These are phyloP conservation scores for Pitta sordida DNA, from an alignment of 2,113 vertebrate genomes.

Conservation along the genomic window DNA sequence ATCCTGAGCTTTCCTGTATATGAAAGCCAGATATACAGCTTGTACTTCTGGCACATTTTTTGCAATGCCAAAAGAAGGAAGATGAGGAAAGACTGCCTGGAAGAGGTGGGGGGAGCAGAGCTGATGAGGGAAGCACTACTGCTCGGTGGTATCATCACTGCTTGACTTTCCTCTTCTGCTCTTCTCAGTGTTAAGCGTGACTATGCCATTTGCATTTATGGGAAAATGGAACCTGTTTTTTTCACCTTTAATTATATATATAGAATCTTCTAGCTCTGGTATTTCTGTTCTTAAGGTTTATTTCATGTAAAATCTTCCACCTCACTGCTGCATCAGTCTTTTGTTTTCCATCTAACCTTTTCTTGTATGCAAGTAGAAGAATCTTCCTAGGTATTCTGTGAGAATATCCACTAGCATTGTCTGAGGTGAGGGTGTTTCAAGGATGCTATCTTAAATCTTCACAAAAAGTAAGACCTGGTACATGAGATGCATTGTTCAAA, in stretches of 20 bases:
- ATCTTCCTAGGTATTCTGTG: background rate
- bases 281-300: background rate
- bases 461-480: background rate
- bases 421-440: background rate
- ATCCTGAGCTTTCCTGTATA: background rate
- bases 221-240: conserved; percentile 28
- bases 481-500: background rate
- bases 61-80: background rate
- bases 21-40: background rate
- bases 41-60: background rate
- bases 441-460: background rate
- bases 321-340: background rate
- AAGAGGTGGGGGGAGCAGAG: background rate
- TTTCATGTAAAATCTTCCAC: conserved; percentile 40
- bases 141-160: background rate
- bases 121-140: background rate
- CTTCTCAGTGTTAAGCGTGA: background rate
- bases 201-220: background rate
- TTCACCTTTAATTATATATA: conserved; percentile 5
- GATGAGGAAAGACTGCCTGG: background rate
- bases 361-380: background rate
- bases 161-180: conserved; percentile 13
- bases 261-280: conserved; percentile 10
- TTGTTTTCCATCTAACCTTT: background rate
- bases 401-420: background rate